Base-by-base conservation (phyloP, 2,888 invertebrate species). In the Suillia variegata region DNA sequence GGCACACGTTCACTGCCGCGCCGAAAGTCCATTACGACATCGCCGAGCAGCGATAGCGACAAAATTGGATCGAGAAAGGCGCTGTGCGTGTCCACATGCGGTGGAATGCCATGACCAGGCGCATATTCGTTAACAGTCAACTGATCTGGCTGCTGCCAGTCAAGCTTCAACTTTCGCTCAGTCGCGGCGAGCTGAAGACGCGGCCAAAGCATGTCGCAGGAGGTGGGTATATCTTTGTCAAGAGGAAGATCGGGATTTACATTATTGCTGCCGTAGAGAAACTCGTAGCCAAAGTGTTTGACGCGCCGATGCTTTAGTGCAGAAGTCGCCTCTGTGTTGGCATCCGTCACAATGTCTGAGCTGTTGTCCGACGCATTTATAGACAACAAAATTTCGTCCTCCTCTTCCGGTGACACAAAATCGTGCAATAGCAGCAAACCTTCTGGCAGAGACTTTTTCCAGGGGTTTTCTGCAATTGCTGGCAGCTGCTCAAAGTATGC, bases 31-130 rank as follows among this genome's bases (percentile, higher is more conserved):
- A 98, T 97, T 1, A 95, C 86, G 54, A 92, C 87, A 59, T 89
- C 85, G 1, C 93, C 71, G 2, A 90, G 89, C 15, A 97, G 84
- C 2, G 96, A 97, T 0, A 98, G 78, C 0, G 96, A 94, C 22
- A 97, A 77, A 63, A 98, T 92, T 2, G 91, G 91, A 74, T 91
- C 90, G 66, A 92, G 90, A 82, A 98, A 99, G 0, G 95, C 92
- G 80, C 95, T 95, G 77, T 97, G 96, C 0, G 94, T 96, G 78
- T 99, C 98, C 18, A 96, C 89, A 82, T 99, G 98, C 0, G 91
- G 87, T 31, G 98, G 98, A 77, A 99, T 98, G 86, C 92, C 93
- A 85, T 95, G 94, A 13, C 96, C 95, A 49, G 93, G 90, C 60
- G 84, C 80, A 80, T 96, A 96, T 70, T 87, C 87, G 79, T 96